These are phyloP conservation scores for Palythoa grandiflora DNA, from an alignment of 92 coral and sea anemone genomes.

Conservation along the genomic window DNA sequence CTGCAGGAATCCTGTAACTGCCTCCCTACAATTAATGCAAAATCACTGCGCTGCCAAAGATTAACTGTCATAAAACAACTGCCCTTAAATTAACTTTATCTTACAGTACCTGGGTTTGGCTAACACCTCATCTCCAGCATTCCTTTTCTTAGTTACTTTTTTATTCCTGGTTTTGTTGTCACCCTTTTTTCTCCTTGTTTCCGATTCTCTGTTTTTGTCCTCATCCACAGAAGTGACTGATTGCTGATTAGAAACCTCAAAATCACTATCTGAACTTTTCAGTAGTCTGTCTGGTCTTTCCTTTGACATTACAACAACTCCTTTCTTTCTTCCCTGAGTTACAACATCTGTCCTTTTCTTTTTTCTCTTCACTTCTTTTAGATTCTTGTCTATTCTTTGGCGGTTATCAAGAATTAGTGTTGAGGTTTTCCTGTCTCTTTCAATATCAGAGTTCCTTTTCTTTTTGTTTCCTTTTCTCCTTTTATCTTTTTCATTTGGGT, in stretches of 20 bases:
- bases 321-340: background rate
- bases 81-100: no score
- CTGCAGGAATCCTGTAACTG: no score
- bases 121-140: background rate
- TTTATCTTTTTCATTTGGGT: background rate
- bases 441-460: background rate
- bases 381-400: no score
- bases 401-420: background rate
- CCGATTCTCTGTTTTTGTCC: background rate
- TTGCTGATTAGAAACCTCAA: slow-evolving; percentile 1
- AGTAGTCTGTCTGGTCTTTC: background rate
- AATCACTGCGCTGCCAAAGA: no score
- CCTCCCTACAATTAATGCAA: no score
- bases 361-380: background rate
- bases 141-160: background rate
- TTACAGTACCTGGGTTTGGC: background rate
- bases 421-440: background rate
- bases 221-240: background rate
- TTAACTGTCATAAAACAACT: no score
- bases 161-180: background rate
- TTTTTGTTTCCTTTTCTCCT: background rate
- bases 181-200: background rate
- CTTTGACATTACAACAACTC: background rate
- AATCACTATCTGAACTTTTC: slow-evolving; percentile 27
- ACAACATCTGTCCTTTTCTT: background rate